These are phyloP conservation scores for Dreissena polymorpha DNA, from an alignment of 1,140 invertebrate genomes.

Conservation along the genomic window DNA sequence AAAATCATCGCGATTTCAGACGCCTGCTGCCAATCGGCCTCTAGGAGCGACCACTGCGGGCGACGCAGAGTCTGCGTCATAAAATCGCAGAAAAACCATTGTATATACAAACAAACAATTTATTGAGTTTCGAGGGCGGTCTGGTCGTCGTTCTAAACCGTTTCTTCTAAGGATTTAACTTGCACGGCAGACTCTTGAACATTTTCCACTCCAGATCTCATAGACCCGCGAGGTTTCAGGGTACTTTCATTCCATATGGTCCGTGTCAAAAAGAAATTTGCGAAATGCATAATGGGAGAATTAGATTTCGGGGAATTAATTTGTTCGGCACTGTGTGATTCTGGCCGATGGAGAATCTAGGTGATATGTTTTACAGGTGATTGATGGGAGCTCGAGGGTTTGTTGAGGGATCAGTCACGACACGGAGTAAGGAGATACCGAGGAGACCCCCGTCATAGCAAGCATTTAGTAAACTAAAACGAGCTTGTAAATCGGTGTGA, in stretches of 20 bases:
- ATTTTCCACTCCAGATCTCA: constrained; percentile 40
- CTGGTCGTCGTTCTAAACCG: constrained; percentile 48
- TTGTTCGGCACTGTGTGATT: constrained; percentile 27
- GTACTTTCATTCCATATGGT: constrained; percentile 37
- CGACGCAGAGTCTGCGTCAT: constrained; percentile 35
- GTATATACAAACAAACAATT: constrained; percentile 58
- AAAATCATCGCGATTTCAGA: too few relatives aligned
- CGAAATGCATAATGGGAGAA: constrained; percentile 52
- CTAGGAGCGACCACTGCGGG: background rate
- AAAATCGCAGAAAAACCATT: constrained; percentile 46
- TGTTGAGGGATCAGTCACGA: background rate
- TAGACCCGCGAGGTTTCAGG: constrained; percentile 2
- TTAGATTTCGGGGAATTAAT: constrained; percentile 54
- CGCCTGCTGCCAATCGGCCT: too few relatives aligned
- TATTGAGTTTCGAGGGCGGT: constrained; percentile 53
- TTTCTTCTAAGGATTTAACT: constrained; percentile 36
- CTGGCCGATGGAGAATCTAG: constrained; percentile 8
- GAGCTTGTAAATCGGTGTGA: background rate
- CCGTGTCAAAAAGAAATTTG: constrained; percentile 36
- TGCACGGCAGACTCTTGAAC: constrained; percentile 34
- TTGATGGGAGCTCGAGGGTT: background rate
- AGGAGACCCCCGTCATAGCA: background rate
- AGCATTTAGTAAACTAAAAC: background rate
- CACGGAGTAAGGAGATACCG: background rate
- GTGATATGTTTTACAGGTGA: background rate